Evolutionary conservation across 2,888 invertebrate species (phyloP).

Genomic region (Acleris literana): DNA sequence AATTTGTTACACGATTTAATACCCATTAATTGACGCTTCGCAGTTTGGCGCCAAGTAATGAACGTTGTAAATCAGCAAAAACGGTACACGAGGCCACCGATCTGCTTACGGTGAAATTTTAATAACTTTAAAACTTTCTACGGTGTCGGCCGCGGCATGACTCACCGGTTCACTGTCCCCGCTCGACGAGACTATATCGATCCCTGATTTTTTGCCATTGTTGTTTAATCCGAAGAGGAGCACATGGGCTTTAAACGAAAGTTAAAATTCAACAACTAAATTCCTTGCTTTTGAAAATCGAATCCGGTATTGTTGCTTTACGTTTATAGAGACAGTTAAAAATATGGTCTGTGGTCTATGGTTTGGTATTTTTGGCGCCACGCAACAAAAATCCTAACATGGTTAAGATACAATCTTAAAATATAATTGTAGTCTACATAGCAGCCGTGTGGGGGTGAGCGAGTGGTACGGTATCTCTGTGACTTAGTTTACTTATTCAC

Average conservation of each 20-base stretch:
- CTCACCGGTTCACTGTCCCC: slow-evolving; percentile 61
- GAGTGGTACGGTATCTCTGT: neutral
- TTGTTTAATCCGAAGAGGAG: slow-evolving; percentile 45
- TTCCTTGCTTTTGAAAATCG: slow-evolving; percentile 9
- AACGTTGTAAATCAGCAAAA: slow-evolving; percentile 55
- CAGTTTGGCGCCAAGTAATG: slow-evolving; percentile 24
- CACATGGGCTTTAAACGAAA: slow-evolving; percentile 27
- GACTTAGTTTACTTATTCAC: slow-evolving; percentile 1
- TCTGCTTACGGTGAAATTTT: slow-evolving; percentile 79
- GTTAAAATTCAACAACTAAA: slow-evolving; percentile 16
- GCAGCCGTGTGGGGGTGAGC: slow-evolving; percentile 6
- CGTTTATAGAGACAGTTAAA: slow-evolving; percentile 1
- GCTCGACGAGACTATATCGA: slow-evolving; percentile 47
- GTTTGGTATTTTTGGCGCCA: too few species aligned
- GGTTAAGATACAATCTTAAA: neutral
- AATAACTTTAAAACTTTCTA: slow-evolving; percentile 77
- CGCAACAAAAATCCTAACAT: too few species aligned
- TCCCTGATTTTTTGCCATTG: slow-evolving; percentile 44
- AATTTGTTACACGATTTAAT: slow-evolving; percentile 9
- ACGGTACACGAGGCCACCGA: slow-evolving; percentile 59
- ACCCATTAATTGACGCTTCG: slow-evolving; percentile 10
- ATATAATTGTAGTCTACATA: neutral
- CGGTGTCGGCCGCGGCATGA: slow-evolving; percentile 50
- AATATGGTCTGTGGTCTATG: too few species aligned
- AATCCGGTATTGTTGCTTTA: neutral